Percentiles rank a stretch among this genome's conserved stretches.
These are phyloP conservation scores for Ovibos moschatus DNA, from an alignment of 2,113 vertebrate genomes.

Conservation along the genomic window DNA sequence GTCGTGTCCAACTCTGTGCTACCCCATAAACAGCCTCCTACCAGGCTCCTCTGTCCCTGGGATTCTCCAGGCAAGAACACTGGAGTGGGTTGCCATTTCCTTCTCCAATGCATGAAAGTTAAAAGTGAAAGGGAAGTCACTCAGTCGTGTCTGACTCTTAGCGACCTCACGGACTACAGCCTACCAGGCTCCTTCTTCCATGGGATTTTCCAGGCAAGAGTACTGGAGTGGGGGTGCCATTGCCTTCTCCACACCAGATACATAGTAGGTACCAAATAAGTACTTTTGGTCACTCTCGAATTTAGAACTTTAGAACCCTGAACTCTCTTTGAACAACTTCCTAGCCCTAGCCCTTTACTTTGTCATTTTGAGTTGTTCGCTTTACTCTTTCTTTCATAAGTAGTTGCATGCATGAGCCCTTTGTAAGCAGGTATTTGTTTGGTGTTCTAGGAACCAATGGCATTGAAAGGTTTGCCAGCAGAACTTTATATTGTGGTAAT, in stretches of 20 bases:
- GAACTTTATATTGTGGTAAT: background rate
- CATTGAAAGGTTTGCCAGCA: background rate
- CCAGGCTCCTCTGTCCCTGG: rapidly evolving
- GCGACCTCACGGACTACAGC: no score
- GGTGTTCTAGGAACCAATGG: background rate
- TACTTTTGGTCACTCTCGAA: background rate
- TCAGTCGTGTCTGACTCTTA: no score
- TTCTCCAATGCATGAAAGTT: no score
- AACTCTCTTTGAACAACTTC: background rate
- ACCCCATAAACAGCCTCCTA: rapidly evolving
- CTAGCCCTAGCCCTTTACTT: background rate
- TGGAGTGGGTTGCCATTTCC: no score
- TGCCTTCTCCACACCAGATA: background rate
- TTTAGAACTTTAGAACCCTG: background rate
- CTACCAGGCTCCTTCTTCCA: no score
- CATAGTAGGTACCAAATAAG: background rate
- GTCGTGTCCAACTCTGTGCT: no score
- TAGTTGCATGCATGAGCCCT: background rate
- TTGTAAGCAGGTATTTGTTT: background rate
- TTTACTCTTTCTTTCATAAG: background rate
- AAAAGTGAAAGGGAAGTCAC: no score
- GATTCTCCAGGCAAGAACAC: no score
- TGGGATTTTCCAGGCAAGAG: no score
- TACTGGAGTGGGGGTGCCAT: no score
- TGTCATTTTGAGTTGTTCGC: background rate